Evolutionary conservation across 2,888 invertebrate genomes (phyloP).

Genomic region (Acanthosepion pharaonis): DNA sequence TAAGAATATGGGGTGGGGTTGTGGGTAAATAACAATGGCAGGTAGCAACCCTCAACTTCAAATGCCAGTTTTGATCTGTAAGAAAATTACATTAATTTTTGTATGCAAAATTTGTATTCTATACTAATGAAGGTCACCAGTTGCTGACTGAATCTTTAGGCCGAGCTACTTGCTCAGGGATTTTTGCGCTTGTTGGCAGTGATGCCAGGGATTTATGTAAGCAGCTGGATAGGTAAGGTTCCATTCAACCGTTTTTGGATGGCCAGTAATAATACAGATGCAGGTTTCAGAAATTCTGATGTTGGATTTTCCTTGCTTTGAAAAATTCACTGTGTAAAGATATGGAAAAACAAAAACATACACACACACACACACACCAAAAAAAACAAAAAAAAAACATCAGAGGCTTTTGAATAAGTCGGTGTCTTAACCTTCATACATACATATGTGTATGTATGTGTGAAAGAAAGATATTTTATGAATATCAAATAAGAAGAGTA

Average conservation of each 20-base stretch:
- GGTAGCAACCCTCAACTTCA: constrained; percentile 33
- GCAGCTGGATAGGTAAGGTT: neutral
- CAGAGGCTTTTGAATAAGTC: constrained; percentile 9
- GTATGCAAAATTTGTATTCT: constrained; percentile 10
- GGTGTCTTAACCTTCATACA: constrained; percentile 11
- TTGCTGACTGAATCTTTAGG: constrained; percentile 1
- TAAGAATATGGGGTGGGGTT: constrained; percentile 33
- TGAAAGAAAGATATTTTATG: neutral
- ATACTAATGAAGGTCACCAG: constrained; percentile 15
- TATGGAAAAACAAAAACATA: no score
- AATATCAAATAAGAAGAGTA: neutral
- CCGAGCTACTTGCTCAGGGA: constrained; percentile 2
- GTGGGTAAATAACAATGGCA: constrained; percentile 33
- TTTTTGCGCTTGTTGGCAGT: neutral
- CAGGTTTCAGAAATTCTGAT: constrained; percentile 7
- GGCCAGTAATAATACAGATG: neutral
- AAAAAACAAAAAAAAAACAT: neutral
- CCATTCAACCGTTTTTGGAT: neutral
- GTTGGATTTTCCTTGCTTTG: neutral
- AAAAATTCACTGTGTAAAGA: neutral
- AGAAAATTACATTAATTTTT: neutral
- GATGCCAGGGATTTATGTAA: neutral
- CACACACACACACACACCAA: neutral
- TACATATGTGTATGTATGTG: neutral
- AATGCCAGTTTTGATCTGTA: neutral